These are phyloP conservation scores for Neofelis nebulosa DNA, from an alignment of 2,113 vertebrate genomes.

Conservation along the genomic window DNA sequence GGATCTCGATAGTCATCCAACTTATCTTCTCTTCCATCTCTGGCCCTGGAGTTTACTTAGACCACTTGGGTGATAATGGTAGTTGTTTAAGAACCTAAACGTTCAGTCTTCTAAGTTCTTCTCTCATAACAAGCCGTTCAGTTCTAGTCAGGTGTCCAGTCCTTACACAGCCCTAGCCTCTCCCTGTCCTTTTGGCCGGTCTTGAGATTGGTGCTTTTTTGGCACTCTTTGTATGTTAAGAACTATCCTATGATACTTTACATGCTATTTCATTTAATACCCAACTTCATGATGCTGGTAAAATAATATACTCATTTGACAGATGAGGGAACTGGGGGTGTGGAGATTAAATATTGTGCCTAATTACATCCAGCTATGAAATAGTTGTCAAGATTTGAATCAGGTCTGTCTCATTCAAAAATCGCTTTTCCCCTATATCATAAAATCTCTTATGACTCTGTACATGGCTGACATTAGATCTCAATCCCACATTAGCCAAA, in stretches of 20 bases:
- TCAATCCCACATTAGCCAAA: neutral
- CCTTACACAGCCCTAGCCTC: rapidly evolving
- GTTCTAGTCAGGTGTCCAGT: neutral
- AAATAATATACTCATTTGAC: neutral
- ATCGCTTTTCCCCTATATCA: neutral
- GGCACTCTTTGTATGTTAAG: neutral
- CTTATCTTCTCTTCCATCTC: neutral
- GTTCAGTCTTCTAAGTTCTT: neutral
- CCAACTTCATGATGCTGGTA: neutral
- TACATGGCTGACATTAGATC: neutral
- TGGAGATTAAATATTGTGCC: neutral
- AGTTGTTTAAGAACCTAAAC: neutral
- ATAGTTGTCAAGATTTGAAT: neutral
- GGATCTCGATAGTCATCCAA: neutral
- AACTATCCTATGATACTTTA: neutral
- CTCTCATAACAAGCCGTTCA: neutral
- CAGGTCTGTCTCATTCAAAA: neutral
- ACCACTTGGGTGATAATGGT: neutral
- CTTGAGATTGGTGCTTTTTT: neutral
- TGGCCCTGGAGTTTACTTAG: neutral
- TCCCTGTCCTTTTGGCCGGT: neutral
- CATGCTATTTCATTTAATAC: neutral
- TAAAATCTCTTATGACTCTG: neutral
- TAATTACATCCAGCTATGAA: neutral
- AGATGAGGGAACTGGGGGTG: neutral